A percentile compares a stretch with the other conserved stretches of the same genome.
Evolutionary conservation across 1,140 invertebrate genomes (phyloP).

Genomic region (Euura lappo): DNA sequence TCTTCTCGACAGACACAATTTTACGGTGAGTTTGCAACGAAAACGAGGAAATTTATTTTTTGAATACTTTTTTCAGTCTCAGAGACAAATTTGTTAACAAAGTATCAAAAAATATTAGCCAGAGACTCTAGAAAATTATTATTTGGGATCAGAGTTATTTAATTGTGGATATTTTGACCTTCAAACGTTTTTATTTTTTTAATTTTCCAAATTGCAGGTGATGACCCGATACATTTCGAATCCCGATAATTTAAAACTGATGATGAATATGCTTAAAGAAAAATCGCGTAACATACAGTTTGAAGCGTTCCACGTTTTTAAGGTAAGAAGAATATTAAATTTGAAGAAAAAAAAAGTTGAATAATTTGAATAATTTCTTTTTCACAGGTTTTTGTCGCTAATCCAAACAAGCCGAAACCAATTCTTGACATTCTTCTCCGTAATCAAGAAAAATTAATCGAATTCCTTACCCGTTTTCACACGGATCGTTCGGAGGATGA

Average conservation of each 20-base stretch:
- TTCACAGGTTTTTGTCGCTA: constrained; percentile 97
- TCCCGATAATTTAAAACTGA: constrained; percentile 98
- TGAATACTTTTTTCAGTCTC: too few relatives aligned
- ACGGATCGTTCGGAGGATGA: constrained; percentile 99
- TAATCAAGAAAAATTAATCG: constrained; percentile 98
- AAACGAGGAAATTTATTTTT: too few relatives aligned
- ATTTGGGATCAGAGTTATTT: constrained; percentile 13
- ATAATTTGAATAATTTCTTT: constrained; percentile 15
- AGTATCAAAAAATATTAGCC: too few relatives aligned
- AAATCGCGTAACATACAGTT: constrained; percentile 99
- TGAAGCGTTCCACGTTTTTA: constrained; percentile 99
- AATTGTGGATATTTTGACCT: too few relatives aligned
- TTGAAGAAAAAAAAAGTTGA: constrained; percentile 10
- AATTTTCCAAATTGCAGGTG: constrained; percentile 65
- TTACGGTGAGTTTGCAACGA: constrained; percentile 85
- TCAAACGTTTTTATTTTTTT: too few relatives aligned
- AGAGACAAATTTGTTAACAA: too few relatives aligned
- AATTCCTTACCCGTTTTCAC: constrained; percentile 99
- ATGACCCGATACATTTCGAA: constrained; percentile 99
- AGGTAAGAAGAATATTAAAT: constrained; percentile 70
- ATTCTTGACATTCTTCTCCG: constrained; percentile 97
- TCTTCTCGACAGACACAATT: constrained; percentile 97
- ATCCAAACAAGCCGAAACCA: constrained; percentile 99
- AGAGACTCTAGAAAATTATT: too few relatives aligned
- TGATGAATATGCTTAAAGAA: constrained; percentile 99